Conservation (phyloP, 2,888 invertebrate species). For the Caradrina kadenii region DNA sequence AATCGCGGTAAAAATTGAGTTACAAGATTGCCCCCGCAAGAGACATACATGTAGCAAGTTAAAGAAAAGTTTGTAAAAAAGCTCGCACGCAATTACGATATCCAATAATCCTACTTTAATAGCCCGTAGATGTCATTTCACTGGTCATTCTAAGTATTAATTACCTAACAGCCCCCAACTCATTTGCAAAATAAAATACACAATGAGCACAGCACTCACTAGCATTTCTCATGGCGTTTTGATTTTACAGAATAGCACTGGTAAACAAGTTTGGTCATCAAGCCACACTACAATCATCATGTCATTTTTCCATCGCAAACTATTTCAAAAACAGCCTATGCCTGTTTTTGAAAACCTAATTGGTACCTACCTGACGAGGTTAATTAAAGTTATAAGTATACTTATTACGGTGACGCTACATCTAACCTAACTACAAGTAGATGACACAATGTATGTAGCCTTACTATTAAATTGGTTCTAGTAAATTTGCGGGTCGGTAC, state of each 20-base stretch:
- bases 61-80: too few relatives aligned
- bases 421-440: not conserved
- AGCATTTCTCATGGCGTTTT: conserved; percentile 2
- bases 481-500: too few relatives aligned
- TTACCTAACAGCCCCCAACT: too few relatives aligned
- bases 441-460: too few relatives aligned
- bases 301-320: not conserved
- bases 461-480: too few relatives aligned
- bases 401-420: not conserved
- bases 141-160: too few relatives aligned
- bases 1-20: too few relatives aligned
- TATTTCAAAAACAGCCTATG: conserved; percentile 1
- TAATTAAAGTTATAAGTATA: not conserved
- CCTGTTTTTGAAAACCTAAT: not conserved
- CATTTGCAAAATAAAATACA: not conserved
- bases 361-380: not conserved
- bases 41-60: too few relatives aligned
- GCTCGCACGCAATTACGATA: too few relatives aligned
- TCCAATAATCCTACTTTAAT: too few relatives aligned
- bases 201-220: not conserved
- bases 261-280: not conserved
- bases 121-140: too few relatives aligned
- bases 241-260: conserved; percentile 13
- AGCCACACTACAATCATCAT: not conserved
- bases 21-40: too few relatives aligned